Conservation (phyloP, 1,140 invertebrate species). For the Heliconius hermathena region DNA sequence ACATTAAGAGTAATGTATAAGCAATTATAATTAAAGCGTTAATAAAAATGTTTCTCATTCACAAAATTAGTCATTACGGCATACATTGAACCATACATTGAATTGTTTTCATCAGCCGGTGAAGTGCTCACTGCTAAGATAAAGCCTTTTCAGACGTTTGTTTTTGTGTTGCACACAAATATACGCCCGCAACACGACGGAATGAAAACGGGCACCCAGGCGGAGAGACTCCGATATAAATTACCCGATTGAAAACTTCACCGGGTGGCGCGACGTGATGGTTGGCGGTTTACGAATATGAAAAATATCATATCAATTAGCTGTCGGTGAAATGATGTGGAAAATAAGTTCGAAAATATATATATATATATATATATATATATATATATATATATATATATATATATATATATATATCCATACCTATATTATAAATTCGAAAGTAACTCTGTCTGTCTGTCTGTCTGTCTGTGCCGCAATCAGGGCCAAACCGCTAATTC, state of each 20-base stretch:
- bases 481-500: too few species aligned
- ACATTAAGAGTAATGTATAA: too few species aligned
- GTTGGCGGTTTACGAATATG: not conserved
- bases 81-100: not conserved
- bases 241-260: conserved; percentile 8
- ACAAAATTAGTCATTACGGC: not conserved
- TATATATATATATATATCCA: too few species aligned
- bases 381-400: too few species aligned
- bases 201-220: not conserved
- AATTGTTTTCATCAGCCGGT: not conserved
- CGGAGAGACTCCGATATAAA: conserved; percentile 14
- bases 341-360: not conserved
- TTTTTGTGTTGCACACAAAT: conserved; percentile 6
- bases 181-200: not conserved
- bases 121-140: not conserved
- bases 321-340: not conserved
- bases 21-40: not conserved
- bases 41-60: not conserved
- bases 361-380: too few species aligned
- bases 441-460: too few species aligned
- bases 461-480: too few species aligned
- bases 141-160: not conserved
- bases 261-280: not conserved
- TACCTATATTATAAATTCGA: too few species aligned
- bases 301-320: not conserved